Evolutionary conservation across 1,140 invertebrate species (phyloP), one percentile per base, ranked within the genome.

Genomic region (Tetragonula clypearis): DNA sequence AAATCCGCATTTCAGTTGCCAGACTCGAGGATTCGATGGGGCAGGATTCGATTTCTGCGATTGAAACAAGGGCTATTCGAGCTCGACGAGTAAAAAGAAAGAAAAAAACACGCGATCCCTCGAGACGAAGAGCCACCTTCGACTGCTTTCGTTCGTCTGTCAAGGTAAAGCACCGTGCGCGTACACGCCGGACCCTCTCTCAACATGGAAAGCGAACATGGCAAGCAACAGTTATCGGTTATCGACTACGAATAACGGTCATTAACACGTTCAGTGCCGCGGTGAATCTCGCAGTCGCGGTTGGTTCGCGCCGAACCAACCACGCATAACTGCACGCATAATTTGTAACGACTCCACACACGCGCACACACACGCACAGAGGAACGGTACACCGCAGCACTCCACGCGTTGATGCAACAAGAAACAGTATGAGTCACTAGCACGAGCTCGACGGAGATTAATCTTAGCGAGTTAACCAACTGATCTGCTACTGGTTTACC

Each of bases 141-240:
- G 74, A 14, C 21, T 68, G 60, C 53, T 75, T 66, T 75, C 73
- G 60, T 77, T 83, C 49, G 55, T 72, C 53, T 6, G 68, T 15
- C 79, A 3, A 21, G 53, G 35, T 30, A 19, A 53, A 23, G 41
- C n/a, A 58, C 23, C 56, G 19, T n/a, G 35, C 80, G 41, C 53
- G 5, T 30, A 41, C 41, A 23, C 56, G 19, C 6, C 14, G 69
- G 69, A 15, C 23, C 14, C n/a, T 66, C 26, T 49, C 41, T 49
- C 41, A 21, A 78, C 82, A 79, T 23, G 76, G 49, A 60, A 80
- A 84, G 82, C 82, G 30, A 26, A 80, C 82, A 80, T 35, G 35
- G 17, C 68, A 84, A 84, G 82, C 82, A 53, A 80, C 77, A 56
- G 6, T n/a, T 15, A 76, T 11, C 62, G 76, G 53, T 69, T 68